Conservation (phyloP, 2,113 vertebrate genomes). For the Pagrus major region DNA sequence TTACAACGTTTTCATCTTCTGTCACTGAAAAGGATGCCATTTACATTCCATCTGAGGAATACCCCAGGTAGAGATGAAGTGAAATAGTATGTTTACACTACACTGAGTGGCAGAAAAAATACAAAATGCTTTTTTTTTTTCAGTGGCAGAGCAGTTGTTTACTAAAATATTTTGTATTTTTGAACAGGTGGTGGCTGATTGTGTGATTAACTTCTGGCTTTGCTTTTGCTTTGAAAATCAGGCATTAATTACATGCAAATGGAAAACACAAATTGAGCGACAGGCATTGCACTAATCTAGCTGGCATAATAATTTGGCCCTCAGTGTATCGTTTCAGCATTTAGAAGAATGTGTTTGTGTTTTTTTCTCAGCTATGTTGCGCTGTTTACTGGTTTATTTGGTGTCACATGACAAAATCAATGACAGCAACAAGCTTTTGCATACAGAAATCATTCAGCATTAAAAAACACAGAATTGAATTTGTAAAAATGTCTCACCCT, state of each 20-base stretch:
- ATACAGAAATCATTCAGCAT: background rate
- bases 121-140: background rate
- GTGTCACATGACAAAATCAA: background rate
- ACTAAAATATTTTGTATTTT: background rate
- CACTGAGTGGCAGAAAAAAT: background rate
- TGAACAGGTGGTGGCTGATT: background rate
- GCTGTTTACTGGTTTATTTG: background rate
- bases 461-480: background rate
- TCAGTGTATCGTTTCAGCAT: background rate
- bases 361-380: background rate
- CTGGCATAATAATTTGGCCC: background rate
- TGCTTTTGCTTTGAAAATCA: background rate
- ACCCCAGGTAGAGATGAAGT: constrained; percentile 87
- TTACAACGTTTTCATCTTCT: constrained; percentile 92
- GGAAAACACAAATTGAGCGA: background rate
- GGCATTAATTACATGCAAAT: background rate
- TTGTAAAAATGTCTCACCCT: background rate
- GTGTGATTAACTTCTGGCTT: background rate
- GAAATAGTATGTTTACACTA: background rate
- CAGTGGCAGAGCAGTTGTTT: background rate
- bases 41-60: constrained; percentile 94
- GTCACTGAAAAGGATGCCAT: constrained; percentile 92
- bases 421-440: background rate
- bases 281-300: background rate
- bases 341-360: background rate